Evolutionary conservation across 2,888 invertebrate genomes (phyloP), one percentile per base, ranked within the genome.

Genomic region (Oscheius sp.): DNA sequence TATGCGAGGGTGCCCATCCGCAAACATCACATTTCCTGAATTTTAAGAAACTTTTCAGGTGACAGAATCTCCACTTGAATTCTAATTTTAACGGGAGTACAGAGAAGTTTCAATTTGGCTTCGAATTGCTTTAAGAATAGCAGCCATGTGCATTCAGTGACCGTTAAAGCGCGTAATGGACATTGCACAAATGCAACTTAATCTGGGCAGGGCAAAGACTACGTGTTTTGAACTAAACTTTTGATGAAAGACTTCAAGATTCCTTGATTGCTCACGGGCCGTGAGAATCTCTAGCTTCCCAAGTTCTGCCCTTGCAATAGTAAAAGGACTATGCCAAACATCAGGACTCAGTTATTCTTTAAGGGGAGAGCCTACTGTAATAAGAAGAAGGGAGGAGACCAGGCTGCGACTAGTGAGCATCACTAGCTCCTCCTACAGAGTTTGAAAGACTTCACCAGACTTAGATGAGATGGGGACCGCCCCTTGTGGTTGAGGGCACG

Each of bases 1-100:
- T 55, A 55, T n/a, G 55, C 17, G 55, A 55, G 55, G 55, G 55
- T 55, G 55, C 55, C 55, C 55, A 55, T 55, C 55, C 55, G 55
- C 55, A 55, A 55, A 55, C 55, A 55, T n/a, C 23, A 17, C n/a
- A 42, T 15, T 42, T 5, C 48, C 23, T 48, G 48, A 48, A 48
- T 45, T 8, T 45, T 45, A 17, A 45, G 8, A 37, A 15, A 37
- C n/a, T n/a, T n/a, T n/a, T n/a, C n/a, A 12, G 42, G 4, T 42
- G 42, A 42, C 42, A 42, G 42, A 17, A 42, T n/a, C n/a, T 17
- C 5, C 42, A 42, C 17, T 42, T 42, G n/a, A 42, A 42, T n/a
- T 6, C 42, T 3, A n/a, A n/a, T n/a, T n/a, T n/a, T n/a, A n/a
- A n/a, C n/a, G n/a, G n/a, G n/a, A n/a, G n/a, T n/a, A n/a, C n/a